Evolutionary conservation across 2,888 invertebrate genomes (phyloP), one percentile per base, ranked within the genome.

Genomic region (Euproctis similis): DNA sequence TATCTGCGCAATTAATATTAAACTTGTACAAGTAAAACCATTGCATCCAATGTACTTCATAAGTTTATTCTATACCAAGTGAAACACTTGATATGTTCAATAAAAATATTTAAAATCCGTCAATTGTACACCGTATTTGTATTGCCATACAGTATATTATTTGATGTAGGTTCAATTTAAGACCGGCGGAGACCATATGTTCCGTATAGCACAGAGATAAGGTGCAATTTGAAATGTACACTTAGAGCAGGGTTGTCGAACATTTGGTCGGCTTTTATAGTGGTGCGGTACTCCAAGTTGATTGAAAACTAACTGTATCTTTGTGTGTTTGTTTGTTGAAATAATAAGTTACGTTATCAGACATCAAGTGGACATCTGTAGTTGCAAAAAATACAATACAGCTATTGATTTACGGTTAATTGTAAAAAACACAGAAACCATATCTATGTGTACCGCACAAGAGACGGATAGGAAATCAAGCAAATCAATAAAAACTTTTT

Each of bases 231-330:
- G 4, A 4, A n/a, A 2, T 19, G n/a, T 19, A 19, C 8, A 6
- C 18, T 19, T 2, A 21, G 5, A 21, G 8, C 10, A 21, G 21
- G 21, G 21, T 10, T 19, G 47, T 50, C 46, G 52, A 78, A 73
- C 80, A 80, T 75, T 80, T 78, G 77, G 68, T 59, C 51, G 46
- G 55, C 54, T 60, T 46, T 40, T 42, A 29, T 31, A 37, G 32
- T 30, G 35, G 39, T 27, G 36, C 31, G 3, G 48, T 53, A 59
- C 81, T 81, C 66, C 66, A 77, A 53, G 55, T 67, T 77, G 78
- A 82, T 81, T 80, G 81, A 69, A 78, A 77, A 75, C 69, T 67
- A 67, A 64, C 75, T 58, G 48, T 55, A 61, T 60, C 71, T 63
- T 73, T 74, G 72, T 77, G 36, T 62, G 66, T 72, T 64, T 74